A percentile compares a stretch with the other conserved stretches of the same genome.
Conservation (phyloP, 2,888 invertebrate species). For the Cephalotes varians region DNA sequence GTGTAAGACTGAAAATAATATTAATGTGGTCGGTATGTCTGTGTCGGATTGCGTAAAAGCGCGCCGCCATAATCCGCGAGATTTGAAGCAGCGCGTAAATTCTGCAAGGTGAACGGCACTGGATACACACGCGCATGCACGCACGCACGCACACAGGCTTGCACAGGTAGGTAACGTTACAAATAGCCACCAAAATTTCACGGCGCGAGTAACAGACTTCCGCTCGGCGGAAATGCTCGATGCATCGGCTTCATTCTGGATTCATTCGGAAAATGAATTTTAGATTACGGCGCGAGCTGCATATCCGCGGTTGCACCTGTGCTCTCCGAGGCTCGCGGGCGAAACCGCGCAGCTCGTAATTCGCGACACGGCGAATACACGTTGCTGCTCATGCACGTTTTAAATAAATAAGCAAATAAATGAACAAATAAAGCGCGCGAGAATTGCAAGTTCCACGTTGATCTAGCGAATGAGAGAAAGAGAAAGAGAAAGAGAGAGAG, state of each 20-base stretch:
- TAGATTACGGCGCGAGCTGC: conserved; percentile 64
- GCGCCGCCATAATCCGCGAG: conserved; percentile 32
- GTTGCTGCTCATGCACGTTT: conserved; percentile 25
- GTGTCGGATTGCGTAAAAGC: background rate
- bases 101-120: conserved; percentile 33
- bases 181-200: conserved; percentile 37
- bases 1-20: background rate
- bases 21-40: background rate
- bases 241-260: conserved; percentile 62
- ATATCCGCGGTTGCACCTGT: conserved; percentile 61
- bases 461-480: background rate
- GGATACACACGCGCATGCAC: background rate
- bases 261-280: conserved; percentile 73
- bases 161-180: background rate
- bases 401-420: conserved; percentile 70
- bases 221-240: conserved; percentile 40
- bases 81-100: conserved; percentile 47
- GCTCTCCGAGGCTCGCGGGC: conserved; percentile 36
- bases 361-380: conserved; percentile 35
- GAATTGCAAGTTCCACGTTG: conserved; percentile 55
- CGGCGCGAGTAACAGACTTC: conserved; percentile 24
- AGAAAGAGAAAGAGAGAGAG: background rate
- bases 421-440: conserved; percentile 46
- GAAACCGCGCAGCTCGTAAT: conserved; percentile 56
- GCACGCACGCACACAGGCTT: background rate